These are phyloP conservation scores for Pseudeuparius sepicola DNA, from an alignment of 2,888 invertebrate genomes.

Conservation along the genomic window DNA sequence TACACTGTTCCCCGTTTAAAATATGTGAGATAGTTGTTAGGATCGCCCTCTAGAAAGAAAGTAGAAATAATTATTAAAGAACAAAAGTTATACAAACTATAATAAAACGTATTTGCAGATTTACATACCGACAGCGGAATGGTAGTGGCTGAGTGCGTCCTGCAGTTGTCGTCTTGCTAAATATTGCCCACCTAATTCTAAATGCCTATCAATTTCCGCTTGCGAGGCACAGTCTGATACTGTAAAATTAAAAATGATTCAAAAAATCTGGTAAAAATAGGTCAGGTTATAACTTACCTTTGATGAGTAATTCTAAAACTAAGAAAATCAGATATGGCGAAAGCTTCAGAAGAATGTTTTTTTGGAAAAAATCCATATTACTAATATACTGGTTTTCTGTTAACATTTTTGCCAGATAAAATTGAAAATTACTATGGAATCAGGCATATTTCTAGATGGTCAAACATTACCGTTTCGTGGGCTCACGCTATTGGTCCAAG, in stretches of 20 bases:
- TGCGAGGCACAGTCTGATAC: slow-evolving; percentile 62
- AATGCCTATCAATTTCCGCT: slow-evolving; percentile 81
- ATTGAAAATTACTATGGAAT: too few species aligned
- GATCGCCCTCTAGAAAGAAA: slow-evolving; percentile 75
- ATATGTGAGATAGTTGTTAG: slow-evolving; percentile 89
- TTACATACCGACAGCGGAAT: slow-evolving; percentile 85
- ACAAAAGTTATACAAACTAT: slow-evolving; percentile 3
- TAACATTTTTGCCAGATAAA: slow-evolving; percentile 25
- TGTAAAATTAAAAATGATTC: slow-evolving; percentile 34
- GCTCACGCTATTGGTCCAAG: too few species aligned
- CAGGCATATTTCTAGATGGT: too few species aligned
- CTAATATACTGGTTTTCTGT: slow-evolving; percentile 40
- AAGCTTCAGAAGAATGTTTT: slow-evolving; percentile 47
- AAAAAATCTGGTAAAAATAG: slow-evolving; percentile 8
- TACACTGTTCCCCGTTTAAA: slow-evolving; percentile 95
- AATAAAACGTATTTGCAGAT: background rate
- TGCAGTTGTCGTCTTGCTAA: slow-evolving; percentile 86
- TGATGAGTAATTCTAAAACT: slow-evolving; percentile 56
- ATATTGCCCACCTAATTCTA: slow-evolving; percentile 88
- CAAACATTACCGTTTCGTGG: too few species aligned
- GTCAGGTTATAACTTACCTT: slow-evolving; percentile 45
- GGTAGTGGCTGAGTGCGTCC: slow-evolving; percentile 95
- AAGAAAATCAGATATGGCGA: slow-evolving; percentile 57
- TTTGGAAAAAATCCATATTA: slow-evolving; percentile 44
- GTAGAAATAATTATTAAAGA: slow-evolving; percentile 5